Evolutionary conservation across 2,888 invertebrate genomes (phyloP), one percentile per base, ranked within the genome.

Genomic region (Magallana nippona): DNA sequence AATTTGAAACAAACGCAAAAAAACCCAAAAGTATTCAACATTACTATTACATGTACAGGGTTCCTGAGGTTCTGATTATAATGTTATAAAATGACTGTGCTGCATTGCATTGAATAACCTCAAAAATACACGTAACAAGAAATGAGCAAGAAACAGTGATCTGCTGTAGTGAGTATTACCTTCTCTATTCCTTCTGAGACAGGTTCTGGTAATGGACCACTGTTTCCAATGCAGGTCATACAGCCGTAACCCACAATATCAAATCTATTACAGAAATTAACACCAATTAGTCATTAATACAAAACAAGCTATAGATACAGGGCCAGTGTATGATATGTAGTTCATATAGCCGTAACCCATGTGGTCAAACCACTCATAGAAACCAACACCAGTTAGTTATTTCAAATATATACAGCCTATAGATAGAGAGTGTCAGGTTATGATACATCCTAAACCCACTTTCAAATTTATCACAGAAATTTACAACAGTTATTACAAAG

Each of bases 181-280:
- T 97, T 97, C 93, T 98, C 98, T 88, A 98, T 98, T 1, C 98
- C 98, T 91, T 97, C 97, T 0, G 96, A 97, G n/a, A 98, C 97
- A 90, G 97, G 96, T 81, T 98, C 98, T 82, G 97, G 97, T 0
- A 99, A 96, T 0, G 98, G 98, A 0, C 99, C 99, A 8, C 98
- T 98, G 95, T 99, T 99, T 0, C 99, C 99, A 90, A 99, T 99
- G 93, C 99, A 99, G 0, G 99, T 99, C 99, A 99, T 99, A 94
- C 99, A 99, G 0, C 99, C 99, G 93, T 99, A 99, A n/a, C 99
- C 99, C 0, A 99, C 98, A 79, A 98, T 96, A 93, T 97, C 96
- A 94, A 99, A 99, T 10, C 95, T 95, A 89, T 86, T 89, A 83
- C 62, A 79, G 3, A 44, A 44, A 44, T 0, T 44, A 87, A 85